Conservation (phyloP, 2,888 invertebrate genomes). For the Subacronicta megacephala region DNA sequence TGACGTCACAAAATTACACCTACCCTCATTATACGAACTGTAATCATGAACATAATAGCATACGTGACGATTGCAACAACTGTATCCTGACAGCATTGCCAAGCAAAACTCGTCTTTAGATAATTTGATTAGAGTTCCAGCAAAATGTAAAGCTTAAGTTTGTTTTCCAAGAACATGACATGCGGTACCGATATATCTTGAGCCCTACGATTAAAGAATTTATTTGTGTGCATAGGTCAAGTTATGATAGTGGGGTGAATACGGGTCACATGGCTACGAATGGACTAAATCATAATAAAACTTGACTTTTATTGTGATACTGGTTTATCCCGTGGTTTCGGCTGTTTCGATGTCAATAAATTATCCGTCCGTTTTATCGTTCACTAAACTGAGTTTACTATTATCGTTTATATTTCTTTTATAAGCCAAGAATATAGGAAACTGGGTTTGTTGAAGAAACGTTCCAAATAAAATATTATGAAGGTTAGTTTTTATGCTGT, state of each 20-base stretch:
- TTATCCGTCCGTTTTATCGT: slow-evolving; percentile 51
- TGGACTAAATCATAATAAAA: slow-evolving; percentile 68
- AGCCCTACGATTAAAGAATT: slow-evolving; percentile 35
- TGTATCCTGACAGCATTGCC: slow-evolving; percentile 37
- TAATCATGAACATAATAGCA: slow-evolving; percentile 68
- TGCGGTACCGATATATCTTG: slow-evolving; percentile 56
- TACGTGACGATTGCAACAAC: slow-evolving; percentile 65
- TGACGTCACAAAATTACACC: slow-evolving; percentile 70
- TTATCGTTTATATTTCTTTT: slow-evolving; percentile 41
- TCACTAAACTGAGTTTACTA: slow-evolving; percentile 28
- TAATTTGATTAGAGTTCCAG: slow-evolving; percentile 27
- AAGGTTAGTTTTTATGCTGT: slow-evolving; percentile 20
- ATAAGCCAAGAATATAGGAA: slow-evolving; percentile 26
- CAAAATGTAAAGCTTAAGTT: slow-evolving; percentile 41
- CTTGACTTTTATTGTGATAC: slow-evolving; percentile 66
- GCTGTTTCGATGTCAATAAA: slow-evolving; percentile 56
- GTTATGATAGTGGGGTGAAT: slow-evolving; percentile 39
- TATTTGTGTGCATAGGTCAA: slow-evolving; percentile 43
- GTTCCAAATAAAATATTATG: slow-evolving; percentile 27
- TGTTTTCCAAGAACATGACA: slow-evolving; percentile 57
- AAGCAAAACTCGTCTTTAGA: slow-evolving; percentile 58
- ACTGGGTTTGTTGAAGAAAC: slow-evolving; percentile 15
- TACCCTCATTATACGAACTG: slow-evolving; percentile 68
- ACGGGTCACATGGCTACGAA: slow-evolving; percentile 59
- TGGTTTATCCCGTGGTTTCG: slow-evolving; percentile 48